Percentiles rank a stretch among this genome's conserved stretches.
Conservation (phyloP, 2,113 vertebrate genomes). For the Nibea coibor region DNA sequence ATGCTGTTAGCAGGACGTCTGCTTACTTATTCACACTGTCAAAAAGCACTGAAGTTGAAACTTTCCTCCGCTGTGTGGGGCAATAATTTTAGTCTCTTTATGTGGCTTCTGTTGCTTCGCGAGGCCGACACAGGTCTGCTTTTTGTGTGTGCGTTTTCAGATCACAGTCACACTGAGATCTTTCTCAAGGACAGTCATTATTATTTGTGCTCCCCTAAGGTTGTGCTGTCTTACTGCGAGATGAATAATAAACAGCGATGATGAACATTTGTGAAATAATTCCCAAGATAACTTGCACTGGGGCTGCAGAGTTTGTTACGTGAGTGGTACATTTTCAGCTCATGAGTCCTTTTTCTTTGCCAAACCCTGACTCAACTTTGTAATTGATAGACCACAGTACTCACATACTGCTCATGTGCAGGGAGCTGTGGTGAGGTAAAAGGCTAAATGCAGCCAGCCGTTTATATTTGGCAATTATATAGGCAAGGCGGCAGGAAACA, state of each 20-base stretch:
- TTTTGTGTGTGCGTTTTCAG: background rate
- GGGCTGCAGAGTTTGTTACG: background rate
- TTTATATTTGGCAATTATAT: conserved; percentile 5
- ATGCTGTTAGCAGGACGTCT: conserved; percentile 35
- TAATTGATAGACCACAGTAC: conserved; percentile 13
- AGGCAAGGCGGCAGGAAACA: background rate
- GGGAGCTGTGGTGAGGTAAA: conserved; percentile 10
- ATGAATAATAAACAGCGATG: background rate
- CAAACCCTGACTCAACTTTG: conserved; percentile 14
- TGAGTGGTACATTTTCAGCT: background rate
- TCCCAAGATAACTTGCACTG: background rate
- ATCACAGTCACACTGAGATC: background rate
- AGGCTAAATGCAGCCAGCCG: background rate
- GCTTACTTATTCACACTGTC: conserved; percentile 22
- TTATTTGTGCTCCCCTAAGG: background rate
- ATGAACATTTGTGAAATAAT: background rate
- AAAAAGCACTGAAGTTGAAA: conserved; percentile 1
- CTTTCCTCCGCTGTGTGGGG: background rate
- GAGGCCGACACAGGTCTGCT: background rate
- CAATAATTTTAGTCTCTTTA: background rate
- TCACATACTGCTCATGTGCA: background rate
- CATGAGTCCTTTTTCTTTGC: conserved; percentile 22
- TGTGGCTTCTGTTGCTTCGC: background rate
- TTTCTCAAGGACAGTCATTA: background rate
- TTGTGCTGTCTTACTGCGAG: conserved; percentile 2